Evolutionary conservation across 2,113 vertebrate genomes (phyloP).

Genomic region (Plecotus auritus): DNA sequence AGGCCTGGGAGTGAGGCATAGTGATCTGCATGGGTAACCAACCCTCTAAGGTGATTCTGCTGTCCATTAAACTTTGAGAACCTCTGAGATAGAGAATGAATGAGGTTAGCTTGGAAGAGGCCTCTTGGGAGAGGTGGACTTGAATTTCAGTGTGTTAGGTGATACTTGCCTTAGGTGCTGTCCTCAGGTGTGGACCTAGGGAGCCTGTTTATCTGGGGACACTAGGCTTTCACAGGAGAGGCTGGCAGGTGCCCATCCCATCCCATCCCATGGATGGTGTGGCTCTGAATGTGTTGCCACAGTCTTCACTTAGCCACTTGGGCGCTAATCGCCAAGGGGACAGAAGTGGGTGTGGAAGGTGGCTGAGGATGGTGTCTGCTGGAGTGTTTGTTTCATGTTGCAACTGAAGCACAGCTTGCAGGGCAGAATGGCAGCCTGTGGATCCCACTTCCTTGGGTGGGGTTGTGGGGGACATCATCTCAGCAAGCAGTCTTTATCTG

Average conservation of each 20-base stretch:
- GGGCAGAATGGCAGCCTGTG: constrained; percentile 55
- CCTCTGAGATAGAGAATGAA: constrained; percentile 35
- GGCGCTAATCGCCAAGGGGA: not conserved
- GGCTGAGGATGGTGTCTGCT: constrained; percentile 47
- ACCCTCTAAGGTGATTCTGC: constrained; percentile 22
- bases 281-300: not conserved
- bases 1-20: constrained; percentile 21
- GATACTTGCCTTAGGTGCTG: constrained; percentile 27
- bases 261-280: not conserved
- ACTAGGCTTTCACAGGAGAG: not conserved
- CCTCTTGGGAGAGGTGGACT: constrained; percentile 51
- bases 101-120: constrained; percentile 40
- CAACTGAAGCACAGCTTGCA: constrained; percentile 48
- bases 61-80: constrained; percentile 70
- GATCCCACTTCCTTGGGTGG: not conserved
- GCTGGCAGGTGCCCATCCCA: not conserved
- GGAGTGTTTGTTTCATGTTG: constrained; percentile 28
- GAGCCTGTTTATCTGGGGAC: constrained; percentile 38
- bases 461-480: not conserved
- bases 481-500: not conserved
- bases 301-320: not conserved
- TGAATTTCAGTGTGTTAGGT: constrained; percentile 55
- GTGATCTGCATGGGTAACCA: constrained; percentile 34
- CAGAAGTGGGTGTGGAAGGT: constrained; percentile 56
- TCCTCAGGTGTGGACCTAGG: constrained; percentile 22